Conservation (phyloP, 2,888 invertebrate species). For the Cheilosia grossa region DNA sequence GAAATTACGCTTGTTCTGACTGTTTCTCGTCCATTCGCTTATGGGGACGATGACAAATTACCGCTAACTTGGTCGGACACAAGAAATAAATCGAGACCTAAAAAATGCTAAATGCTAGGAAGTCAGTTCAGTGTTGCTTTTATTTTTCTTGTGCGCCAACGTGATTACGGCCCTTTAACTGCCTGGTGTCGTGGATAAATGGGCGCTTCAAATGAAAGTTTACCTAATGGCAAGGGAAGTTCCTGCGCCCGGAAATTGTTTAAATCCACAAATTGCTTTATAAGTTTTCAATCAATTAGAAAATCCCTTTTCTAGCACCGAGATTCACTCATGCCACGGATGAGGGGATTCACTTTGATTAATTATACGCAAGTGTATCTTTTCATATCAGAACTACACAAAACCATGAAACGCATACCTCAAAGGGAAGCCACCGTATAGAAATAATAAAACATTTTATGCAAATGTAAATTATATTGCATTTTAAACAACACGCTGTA, state of each 20-base stretch:
- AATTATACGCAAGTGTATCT: slow-evolving; percentile 24
- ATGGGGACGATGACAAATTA: slow-evolving; percentile 62
- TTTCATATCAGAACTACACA: slow-evolving; percentile 10
- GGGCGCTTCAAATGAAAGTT: slow-evolving; percentile 2
- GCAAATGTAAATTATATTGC: slow-evolving; percentile 32
- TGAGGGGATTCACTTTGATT: slow-evolving; percentile 33
- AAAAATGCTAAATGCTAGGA: not conserved
- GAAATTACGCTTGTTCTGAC: slow-evolving; percentile 71
- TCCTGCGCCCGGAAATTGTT: not conserved
- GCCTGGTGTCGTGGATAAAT: slow-evolving; percentile 17
- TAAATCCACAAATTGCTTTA: not conserved
- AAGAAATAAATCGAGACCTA: not conserved
- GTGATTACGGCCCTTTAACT: slow-evolving; percentile 40
- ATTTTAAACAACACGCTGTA: slow-evolving; percentile 30
- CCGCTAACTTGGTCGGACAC: slow-evolving; percentile 17
- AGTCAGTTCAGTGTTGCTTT: not conserved
- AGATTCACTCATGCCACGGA: slow-evolving; percentile 3
- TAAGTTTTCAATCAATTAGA: slow-evolving; percentile 21
- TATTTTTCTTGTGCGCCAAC: slow-evolving; percentile 2
- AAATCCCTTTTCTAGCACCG: not conserved
- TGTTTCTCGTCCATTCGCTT: slow-evolving; percentile 49
- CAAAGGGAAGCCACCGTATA: not conserved
- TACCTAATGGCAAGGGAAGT: not conserved
- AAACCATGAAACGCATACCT: not conserved
- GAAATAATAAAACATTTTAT: not conserved